Percentiles rank a stretch among this genome's conserved stretches.
Conservation (phyloP, 1,140 invertebrate genomes). For the Andricus grossulariae region DNA sequence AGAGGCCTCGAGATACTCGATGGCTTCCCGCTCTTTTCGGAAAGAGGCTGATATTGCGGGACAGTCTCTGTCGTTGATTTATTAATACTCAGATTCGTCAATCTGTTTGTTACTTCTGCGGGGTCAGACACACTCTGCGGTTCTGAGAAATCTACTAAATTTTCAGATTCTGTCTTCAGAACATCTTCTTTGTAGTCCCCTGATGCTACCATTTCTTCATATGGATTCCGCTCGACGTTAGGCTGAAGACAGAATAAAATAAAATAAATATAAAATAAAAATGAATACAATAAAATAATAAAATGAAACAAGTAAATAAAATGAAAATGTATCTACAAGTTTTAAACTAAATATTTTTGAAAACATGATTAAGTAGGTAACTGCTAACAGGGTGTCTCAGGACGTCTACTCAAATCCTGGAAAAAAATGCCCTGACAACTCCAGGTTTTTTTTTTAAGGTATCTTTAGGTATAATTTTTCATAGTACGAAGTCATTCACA, state of each 20-base stretch:
- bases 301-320: background rate
- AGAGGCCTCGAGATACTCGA: conserved; percentile 64
- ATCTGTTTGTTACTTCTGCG: conserved; percentile 49
- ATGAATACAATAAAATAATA: too few species aligned
- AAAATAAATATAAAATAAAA: too few species aligned
- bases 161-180: background rate
- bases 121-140: conserved; percentile 8
- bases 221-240: conserved; percentile 83
- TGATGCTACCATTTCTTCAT: conserved; percentile 84
- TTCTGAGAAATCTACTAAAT: background rate
- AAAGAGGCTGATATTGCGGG: conserved; percentile 32
- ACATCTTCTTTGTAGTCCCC: conserved; percentile 53
- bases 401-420: too few species aligned
- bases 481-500: too few species aligned
- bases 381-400: too few species aligned
- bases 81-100: conserved; percentile 58
- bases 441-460: too few species aligned
- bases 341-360: background rate
- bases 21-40: conserved; percentile 38
- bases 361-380: too few species aligned
- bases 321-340: conserved; percentile 36
- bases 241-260: conserved; percentile 77
- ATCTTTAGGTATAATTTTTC: too few species aligned
- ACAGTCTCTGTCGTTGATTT: conserved; percentile 40
- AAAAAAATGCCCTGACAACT: too few species aligned